Conservation (phyloP, 2,888 invertebrate species). For the Isoperla grammatica region DNA sequence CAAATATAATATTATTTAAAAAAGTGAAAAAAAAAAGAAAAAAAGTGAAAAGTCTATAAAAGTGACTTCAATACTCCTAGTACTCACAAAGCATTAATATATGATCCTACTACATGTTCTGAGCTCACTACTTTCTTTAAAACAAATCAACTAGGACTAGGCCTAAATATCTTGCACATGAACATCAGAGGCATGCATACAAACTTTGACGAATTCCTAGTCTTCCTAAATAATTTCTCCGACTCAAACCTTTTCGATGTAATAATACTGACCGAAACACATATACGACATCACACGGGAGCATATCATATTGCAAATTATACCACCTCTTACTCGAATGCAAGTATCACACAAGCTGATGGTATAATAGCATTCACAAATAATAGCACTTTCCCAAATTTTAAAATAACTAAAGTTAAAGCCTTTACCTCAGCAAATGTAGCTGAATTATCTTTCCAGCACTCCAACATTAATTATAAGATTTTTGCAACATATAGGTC, state of each 20-base stretch:
- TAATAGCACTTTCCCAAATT: too few relatives aligned
- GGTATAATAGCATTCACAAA: background rate
- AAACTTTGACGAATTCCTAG: background rate
- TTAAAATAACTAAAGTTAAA: background rate
- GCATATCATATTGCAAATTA: background rate
- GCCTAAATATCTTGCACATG: background rate
- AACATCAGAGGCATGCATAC: background rate
- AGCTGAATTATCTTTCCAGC: background rate
- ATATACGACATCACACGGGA: background rate
- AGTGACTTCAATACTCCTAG: too few relatives aligned
- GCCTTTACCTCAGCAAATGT: background rate
- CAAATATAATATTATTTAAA: too few relatives aligned
- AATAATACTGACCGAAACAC: slow-evolving; percentile 1
- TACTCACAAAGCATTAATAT: too few relatives aligned
- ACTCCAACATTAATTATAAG: too few relatives aligned
- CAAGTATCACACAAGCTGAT: background rate
- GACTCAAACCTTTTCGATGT: background rate
- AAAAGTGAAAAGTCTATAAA: too few relatives aligned
- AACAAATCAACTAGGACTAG: too few relatives aligned
- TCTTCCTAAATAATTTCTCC: background rate
- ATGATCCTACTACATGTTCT: too few relatives aligned
- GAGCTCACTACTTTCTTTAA: too few relatives aligned
- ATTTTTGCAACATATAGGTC: too few relatives aligned
- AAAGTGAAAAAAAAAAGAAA: too few relatives aligned
- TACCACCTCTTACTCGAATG: background rate